Base-by-base conservation (phyloP, 2,888 invertebrate species). In the Agrotis exclamationis region DNA sequence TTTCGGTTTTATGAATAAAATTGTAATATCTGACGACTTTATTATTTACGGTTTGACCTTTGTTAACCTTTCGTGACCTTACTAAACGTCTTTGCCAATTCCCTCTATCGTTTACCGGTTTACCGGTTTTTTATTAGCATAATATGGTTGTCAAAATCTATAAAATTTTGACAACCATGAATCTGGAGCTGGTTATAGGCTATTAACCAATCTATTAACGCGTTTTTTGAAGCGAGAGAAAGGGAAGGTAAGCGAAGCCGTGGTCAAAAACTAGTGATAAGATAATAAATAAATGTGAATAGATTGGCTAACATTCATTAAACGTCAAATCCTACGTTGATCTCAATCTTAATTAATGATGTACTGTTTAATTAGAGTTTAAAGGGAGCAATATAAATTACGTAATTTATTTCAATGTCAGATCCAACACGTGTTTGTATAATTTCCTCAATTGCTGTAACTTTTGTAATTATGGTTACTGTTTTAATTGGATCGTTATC, bases 401-500 rank as follows among this genome's bases (percentile, higher is more conserved):
- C 18, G 22, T 64, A 50, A 50, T 74, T 64, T 57, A 33, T 74
- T 48, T 70, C 3, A 14, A 70, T 24, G 47, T 20, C 71, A 60
- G 14, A 70, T 24, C 16, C 47, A 60, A 70, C 45, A 33, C 45
- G 24, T 44, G 22, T 51, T 33, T n/a, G 22, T 18, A 9, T 24
- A 45, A 53, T 45, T 63, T 13, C n/a, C 7, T 20, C 24, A 57
- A 48, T 14, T 47, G 53, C 33, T 16, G 0, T 14, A 54, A 50
- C 20, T 58, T 70, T 39, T n/a, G n/a, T 54, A 45, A 53, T 47
- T 51, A 39, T 13, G n/a, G 16, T 14, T 16, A 70, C n/a, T 1
- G 11, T 60, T 70, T 53, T 33, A 39, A 48, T 71, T 70, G 6
- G 48, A 50, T 28, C 20, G 14, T 7, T 24, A 24, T 11, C 3